Evolutionary conservation across 2,113 vertebrate species (phyloP), one percentile per base, ranked within the genome.

Genomic region (Gadus chalcogrammus): DNA sequence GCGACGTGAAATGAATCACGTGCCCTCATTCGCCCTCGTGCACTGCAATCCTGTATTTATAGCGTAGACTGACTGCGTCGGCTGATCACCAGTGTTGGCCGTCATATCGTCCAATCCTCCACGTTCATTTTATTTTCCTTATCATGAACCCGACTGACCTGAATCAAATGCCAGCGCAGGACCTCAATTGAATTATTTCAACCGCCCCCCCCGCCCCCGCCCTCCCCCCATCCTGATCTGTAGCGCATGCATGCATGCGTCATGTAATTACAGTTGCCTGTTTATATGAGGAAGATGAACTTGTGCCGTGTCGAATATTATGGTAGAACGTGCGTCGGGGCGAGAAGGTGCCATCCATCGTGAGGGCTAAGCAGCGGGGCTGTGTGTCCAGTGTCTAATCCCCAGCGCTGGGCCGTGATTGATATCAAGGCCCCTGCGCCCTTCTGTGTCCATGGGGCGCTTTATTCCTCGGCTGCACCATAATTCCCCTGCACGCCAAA

Each of bases 401-500:
- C 65, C 65, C 55, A 61, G 60, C 63, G 74, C 24, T 72, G 68
- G 56, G 31, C 48, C 35, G 71, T 88, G 84, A 89, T 83, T 82
- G 82, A 88, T 81, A 77, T 68, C 6, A 28, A 42, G 35, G 61
- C 69, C 71, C 61, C 28, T 27, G 69, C 68, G 67, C 18, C 83
- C 81, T 5, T 20, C 71, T 66, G 77, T 80, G 84, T 84, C 76
- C 86, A 70, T 71, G 58, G 80, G 82, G 72, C 63, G 66, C 74
- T 82, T 81, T 81, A 78, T 82, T 77, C 69, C 72, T 56, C 48
- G 56, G 75, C 74, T 85, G 69, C 63, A 73, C 79, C 80, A 86
- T 87, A 80, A 89, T 76, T 88, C 80, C 84, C 67, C 64, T 67
- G 65, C 70, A 80, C 38, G 58, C 67, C 31, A 66, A 74, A 76